Conservation (phyloP, 2,113 vertebrate genomes). For the Microcebus lehilahytsara region DNA sequence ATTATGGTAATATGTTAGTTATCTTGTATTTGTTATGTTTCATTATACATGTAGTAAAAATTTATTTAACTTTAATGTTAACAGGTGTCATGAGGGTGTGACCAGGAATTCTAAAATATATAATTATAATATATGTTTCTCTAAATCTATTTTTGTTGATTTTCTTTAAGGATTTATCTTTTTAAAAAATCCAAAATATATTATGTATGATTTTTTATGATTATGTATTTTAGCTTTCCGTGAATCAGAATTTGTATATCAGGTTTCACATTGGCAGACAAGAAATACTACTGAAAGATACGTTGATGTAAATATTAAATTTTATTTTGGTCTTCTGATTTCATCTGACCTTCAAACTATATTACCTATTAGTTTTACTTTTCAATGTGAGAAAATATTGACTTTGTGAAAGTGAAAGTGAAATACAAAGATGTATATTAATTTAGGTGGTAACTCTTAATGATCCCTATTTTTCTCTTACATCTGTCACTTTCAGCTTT, state of each 20-base stretch:
- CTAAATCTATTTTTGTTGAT: background rate
- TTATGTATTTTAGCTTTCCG: background rate
- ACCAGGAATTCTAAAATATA: background rate
- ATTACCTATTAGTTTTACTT: background rate
- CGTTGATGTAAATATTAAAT: background rate
- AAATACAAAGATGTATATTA: background rate
- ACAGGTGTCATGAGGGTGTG: background rate
- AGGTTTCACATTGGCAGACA: background rate
- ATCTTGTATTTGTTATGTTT: slow-evolving; percentile 4
- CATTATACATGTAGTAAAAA: background rate
- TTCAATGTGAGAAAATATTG: background rate
- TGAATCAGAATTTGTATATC: background rate
- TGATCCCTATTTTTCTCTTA: background rate
- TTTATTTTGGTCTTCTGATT: background rate
- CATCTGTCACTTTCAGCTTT: background rate
- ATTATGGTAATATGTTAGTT: background rate
- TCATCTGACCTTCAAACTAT: background rate
- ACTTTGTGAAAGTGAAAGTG: background rate
- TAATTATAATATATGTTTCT: background rate
- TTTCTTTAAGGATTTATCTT: background rate
- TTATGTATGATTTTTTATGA: background rate
- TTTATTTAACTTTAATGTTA: background rate
- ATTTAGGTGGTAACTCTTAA: background rate
- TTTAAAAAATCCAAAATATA: background rate
- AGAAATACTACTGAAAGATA: background rate